phyloP scores from a whole-genome alignment of 2,888 invertebrate species.

The Bombylius discolor region DNA sequence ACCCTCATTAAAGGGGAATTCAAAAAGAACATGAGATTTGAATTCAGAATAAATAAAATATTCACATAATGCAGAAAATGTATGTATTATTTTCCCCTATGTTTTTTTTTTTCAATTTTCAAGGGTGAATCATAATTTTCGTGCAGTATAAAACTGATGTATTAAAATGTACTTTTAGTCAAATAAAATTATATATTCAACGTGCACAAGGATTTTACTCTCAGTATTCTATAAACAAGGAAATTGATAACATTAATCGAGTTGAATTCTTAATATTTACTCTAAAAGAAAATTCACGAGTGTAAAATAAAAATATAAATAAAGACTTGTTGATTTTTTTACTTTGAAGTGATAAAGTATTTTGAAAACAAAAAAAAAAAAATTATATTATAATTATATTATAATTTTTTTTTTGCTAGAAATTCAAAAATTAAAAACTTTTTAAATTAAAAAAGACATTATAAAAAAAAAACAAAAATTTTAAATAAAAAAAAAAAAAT shows the following conservation, averaged over 20 bases:
- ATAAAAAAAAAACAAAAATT: neutral
- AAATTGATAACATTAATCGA: slow-evolving; percentile 9
- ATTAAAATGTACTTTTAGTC: too few relatives aligned
- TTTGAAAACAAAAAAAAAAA: neutral
- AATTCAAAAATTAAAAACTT: neutral
- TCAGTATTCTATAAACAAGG: slow-evolving; percentile 12
- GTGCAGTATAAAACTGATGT: too few relatives aligned
- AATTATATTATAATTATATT: too few relatives aligned
- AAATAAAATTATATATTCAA: slow-evolving; percentile 3
- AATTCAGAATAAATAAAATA: too few relatives aligned
- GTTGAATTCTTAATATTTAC: too few relatives aligned
- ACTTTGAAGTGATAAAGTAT: neutral
- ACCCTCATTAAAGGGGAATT: too few relatives aligned
- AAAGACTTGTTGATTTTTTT: neutral
- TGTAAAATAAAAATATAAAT: neutral
- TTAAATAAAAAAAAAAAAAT: neutral
- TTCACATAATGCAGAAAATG: too few relatives aligned
- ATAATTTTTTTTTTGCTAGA: neutral
- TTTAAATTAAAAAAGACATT: neutral
- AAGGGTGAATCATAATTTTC: too few relatives aligned
- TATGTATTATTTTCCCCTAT: too few relatives aligned
- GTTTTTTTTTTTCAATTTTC: too few relatives aligned
- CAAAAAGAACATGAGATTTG: too few relatives aligned
- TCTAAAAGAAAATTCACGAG: neutral
- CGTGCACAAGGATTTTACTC: slow-evolving; percentile 3